Conservation (phyloP, 1,140 invertebrate species). For the Alviniconcha marisindica region DNA sequence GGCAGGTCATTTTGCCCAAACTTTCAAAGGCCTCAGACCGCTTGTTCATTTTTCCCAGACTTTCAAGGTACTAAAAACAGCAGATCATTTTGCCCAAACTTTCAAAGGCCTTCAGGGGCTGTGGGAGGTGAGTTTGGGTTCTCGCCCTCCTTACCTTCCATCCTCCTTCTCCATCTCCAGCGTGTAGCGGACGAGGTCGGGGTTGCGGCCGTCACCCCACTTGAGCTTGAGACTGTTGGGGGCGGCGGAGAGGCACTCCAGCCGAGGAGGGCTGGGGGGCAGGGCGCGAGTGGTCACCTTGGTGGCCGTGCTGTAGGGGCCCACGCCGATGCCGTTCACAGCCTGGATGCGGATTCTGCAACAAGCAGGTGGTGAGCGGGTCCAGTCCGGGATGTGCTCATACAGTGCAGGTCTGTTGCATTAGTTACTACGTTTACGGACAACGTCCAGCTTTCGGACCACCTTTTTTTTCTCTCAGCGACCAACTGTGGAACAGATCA, state of each 20-base stretch:
- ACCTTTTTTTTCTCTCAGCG: too few relatives aligned
- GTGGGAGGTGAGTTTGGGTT: too few relatives aligned
- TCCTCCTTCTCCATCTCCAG: slow-evolving; percentile 80
- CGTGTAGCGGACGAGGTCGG: slow-evolving; percentile 85
- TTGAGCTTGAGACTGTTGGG: slow-evolving; percentile 91
- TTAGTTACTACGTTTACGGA: too few relatives aligned
- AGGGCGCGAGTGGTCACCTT: slow-evolving; percentile 85
- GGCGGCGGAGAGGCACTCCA: slow-evolving; percentile 84
- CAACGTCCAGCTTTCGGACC: too few relatives aligned
- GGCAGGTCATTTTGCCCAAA: too few relatives aligned
- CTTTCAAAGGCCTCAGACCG: too few relatives aligned
- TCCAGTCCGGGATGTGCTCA: too few relatives aligned
- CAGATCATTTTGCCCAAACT: slow-evolving; percentile 9
- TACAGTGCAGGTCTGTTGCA: too few relatives aligned
- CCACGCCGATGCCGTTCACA: slow-evolving; percentile 88
- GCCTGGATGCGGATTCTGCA: slow-evolving; percentile 78
- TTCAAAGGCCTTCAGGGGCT: too few relatives aligned
- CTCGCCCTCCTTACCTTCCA: slow-evolving; percentile 64
- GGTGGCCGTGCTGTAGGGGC: slow-evolving; percentile 84
- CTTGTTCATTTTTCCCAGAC: neutral
- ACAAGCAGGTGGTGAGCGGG: too few relatives aligned
- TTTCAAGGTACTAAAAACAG: too few relatives aligned
- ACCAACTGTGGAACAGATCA: too few relatives aligned
- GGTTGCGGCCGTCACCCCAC: slow-evolving; percentile 85
- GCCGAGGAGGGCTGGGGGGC: slow-evolving; percentile 85